Evolutionary conservation across 2,113 vertebrate species (phyloP).

Genomic region (mouse (Mus musculus)): GRCm39 chr10:77992001-77992500

Average conservation of each 20-base stretch:
- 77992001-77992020: neutral
- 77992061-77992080: neutral
- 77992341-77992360: neutral
- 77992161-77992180: neutral
- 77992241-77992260: accelerated
- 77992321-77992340: neutral
- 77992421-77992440: too few species aligned
- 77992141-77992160: neutral
- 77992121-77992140: neutral
- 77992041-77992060: neutral
- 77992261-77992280: neutral
- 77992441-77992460: too few species aligned
- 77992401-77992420: too few species aligned
- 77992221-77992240: neutral
- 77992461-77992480: too few species aligned
- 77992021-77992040: neutral
- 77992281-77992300: neutral
- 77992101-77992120: neutral
- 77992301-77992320: neutral
- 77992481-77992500: too few species aligned
- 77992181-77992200: neutral
- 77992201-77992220: neutral
- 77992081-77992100: neutral
- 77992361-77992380: too few species aligned
- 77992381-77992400: too few species aligned